Evolutionary conservation across 2,888 invertebrate genomes (phyloP), one percentile per base, ranked within the genome.

Genomic region (Ormyrus pomaceus): DNA sequence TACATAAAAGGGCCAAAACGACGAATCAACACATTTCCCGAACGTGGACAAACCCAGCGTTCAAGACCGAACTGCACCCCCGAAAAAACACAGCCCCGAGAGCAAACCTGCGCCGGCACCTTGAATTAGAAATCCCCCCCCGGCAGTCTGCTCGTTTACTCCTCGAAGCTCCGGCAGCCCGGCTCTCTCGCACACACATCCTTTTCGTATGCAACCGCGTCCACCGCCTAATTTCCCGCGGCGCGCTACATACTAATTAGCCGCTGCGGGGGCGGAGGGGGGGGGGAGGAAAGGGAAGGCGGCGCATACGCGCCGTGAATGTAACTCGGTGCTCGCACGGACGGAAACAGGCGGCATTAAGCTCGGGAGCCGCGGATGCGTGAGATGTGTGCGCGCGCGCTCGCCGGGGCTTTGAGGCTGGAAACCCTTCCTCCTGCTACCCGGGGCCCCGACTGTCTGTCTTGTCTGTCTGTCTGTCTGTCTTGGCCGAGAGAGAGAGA

Each of bases 161-260:
- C 34, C 34, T 34, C 34, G 34, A 34, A 34, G 59, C 34, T n/a
- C n/a, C 72, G 10, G 55, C 45, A 50, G 5, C 19, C 13, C 56
- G 19, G 45, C 46, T 10, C 69, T 48, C 56, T 53, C 56, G 59
- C 10, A 70, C n/a, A 50, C 34, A 34, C 9, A 11, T 51, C 53
- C 55, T 71, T 85, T 85, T 86, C 85, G 86, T 86, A 87, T 86
- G 87, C 86, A 84, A 83, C 82, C 85, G 77, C 77, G 84, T 83
- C 82, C 83, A 69, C 76, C 82, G 84, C 83, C 86, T 87, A 86
- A 87, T 86, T 86, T 84, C 85, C 85, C 74, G 82, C 83, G 85
- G 83, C 65, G 82, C 78, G 84, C 76, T 80, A 86, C 87, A 87
- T 87, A 86, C 87, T 85, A 87, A 87, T 87, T 86, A 86, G 85